Evolutionary conservation across 2,888 invertebrate species (phyloP).

Genomic region (Drosophila buzzatii): DNA sequence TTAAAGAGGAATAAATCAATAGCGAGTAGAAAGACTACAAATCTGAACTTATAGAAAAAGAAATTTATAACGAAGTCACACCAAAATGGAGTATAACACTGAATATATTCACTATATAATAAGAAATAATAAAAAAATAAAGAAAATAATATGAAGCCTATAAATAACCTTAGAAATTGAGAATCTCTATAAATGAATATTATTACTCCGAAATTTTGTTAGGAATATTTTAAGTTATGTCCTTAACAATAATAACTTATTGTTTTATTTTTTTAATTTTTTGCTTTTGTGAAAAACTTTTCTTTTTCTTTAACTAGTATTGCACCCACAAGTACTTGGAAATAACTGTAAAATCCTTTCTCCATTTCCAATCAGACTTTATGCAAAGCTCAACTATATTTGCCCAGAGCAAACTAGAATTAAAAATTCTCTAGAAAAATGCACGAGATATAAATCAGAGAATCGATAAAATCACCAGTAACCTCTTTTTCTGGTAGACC

Average conservation of each 20-base stretch:
- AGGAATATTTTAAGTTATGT: no score
- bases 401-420: background rate
- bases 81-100: background rate
- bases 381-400: background rate
- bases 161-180: no score
- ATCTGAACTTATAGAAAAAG: no score
- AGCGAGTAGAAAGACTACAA: background rate
- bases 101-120: background rate
- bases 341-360: background rate
- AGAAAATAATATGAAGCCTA: no score
- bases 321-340: no score
- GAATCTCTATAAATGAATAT: no score
- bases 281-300: no score
- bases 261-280: no score
- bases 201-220: no score
- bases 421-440: background rate
- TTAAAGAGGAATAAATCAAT: slow-evolving; percentile 29
- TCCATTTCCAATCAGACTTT: background rate
- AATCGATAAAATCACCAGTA: background rate
- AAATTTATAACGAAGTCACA: background rate
- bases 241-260: no score
- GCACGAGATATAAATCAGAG: background rate
- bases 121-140: no score
- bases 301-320: no score
- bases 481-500: background rate